Conservation (phyloP, 2,888 invertebrate genomes). For the Tachina grossa region DNA sequence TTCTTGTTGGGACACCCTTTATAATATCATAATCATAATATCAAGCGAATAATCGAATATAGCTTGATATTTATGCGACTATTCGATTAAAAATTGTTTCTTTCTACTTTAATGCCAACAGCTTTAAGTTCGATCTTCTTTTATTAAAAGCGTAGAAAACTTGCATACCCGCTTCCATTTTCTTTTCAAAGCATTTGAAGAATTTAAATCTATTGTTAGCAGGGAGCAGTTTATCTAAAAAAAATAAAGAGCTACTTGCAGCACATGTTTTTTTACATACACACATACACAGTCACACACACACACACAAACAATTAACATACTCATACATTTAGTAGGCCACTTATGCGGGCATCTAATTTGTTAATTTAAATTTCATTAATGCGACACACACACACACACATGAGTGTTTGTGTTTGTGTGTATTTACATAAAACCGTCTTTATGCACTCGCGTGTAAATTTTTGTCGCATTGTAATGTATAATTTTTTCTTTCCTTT, state of each 20-base stretch:
- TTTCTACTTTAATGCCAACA: too few relatives aligned
- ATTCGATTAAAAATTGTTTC: too few relatives aligned
- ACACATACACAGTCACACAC: background rate
- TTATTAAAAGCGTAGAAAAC: too few relatives aligned
- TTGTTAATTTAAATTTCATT: conserved; percentile 61
- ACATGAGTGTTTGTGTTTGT: background rate
- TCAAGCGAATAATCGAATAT: too few relatives aligned
- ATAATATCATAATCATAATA: too few relatives aligned
- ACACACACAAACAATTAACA: background rate
- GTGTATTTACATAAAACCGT: background rate
- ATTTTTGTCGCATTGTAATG: conserved; percentile 46
- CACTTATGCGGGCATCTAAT: conserved; percentile 53
- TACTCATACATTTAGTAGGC: conserved; percentile 19
- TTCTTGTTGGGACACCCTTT: too few relatives aligned
- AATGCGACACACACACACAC: conserved; percentile 44
- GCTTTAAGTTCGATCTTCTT: too few relatives aligned
- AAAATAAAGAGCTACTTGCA: background rate
- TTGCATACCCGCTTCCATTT: too few relatives aligned
- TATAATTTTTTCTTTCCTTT: conserved; percentile 24
- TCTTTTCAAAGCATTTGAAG: too few relatives aligned
- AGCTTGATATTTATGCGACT: too few relatives aligned
- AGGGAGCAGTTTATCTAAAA: too few relatives aligned
- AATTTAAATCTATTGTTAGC: too few relatives aligned
- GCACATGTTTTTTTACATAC: background rate
- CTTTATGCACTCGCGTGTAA: conserved; percentile 5